Base-by-base conservation (phyloP, 2,797 vertebrate genomes). In the Poecilia gillii region DNA sequence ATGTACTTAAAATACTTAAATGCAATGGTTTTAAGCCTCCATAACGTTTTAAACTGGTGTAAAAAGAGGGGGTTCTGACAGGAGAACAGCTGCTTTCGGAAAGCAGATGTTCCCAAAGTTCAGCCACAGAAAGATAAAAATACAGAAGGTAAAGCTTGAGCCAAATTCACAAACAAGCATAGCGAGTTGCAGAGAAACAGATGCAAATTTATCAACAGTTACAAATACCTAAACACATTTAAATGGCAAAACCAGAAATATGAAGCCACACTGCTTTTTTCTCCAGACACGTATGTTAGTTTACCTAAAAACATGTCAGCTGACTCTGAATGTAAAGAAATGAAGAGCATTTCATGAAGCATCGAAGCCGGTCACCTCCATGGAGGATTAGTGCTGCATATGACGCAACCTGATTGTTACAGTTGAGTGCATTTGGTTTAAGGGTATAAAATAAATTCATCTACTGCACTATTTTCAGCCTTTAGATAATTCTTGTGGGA, bases 21-120 rank as follows among this genome's bases (percentile, higher is more conserved):
- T 53, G 4, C 11, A 39, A 11, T 53, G 14, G 51, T 74, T 74
- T 39, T 41, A 28, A 18, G 20, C n/a, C 51, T 28, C 36, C 12
- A 43, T 25, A n/a, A 57, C 1, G 23, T 53, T 53, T 53, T 74
- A 23, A 25, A 20, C 20, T 39, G 33, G 51, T 31, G 16, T 18
- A 59, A 59, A 41, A 11, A 13, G 46, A 28, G 3, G 33, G 8
- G 23, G 13, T 39, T 33, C 20, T 49, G 45, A 62, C 31, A 43
- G n/a, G 55, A 81, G 59, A 72, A 64, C 45, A 64, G 53, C 74
- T 76, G 33, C 45, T 16, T 49, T 74, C 59, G 6, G 36, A 43
- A 75, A 72, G 20, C 23, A 53, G 51, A 53, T 9, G 23, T 25
- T 25, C 51, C 25, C 20, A 31, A 20, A 55, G 41, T 43, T 76